phyloP scores from a whole-genome alignment of 1,140 invertebrate genomes.

The Drosophila arawakana region DNA sequence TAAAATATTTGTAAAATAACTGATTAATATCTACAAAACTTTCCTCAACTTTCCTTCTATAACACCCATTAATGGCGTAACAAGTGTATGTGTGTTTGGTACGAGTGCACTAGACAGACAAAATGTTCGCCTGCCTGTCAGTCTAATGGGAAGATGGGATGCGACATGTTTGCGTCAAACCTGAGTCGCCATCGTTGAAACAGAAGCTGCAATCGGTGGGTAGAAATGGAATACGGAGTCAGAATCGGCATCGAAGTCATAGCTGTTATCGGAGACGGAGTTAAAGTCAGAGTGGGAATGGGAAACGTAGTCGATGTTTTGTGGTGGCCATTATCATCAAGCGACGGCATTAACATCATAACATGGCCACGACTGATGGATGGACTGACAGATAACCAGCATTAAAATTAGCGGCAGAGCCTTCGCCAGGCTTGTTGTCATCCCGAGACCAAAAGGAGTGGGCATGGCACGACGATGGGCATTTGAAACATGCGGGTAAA shows the following conservation, averaged over 20 bases:
- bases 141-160: conserved; percentile 63
- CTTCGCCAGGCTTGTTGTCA: conserved; percentile 5
- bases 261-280: conserved; percentile 5
- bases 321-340: conserved; percentile 52
- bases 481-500: conserved; percentile 75
- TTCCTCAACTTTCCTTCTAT: not conserved
- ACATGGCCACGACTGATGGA: conserved; percentile 74
- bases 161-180: conserved; percentile 71
- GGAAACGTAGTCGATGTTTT: conserved; percentile 2
- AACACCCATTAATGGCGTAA: not conserved
- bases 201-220: conserved; percentile 6
- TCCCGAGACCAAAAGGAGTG: not conserved
- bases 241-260: not conserved
- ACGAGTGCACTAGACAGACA: conserved; percentile 28
- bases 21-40: no score
- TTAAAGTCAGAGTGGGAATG: not conserved
- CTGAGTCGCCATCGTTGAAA: conserved; percentile 23
- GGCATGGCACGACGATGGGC: conserved; percentile 41
- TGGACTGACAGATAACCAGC: conserved; percentile 79
- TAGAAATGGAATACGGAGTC: not conserved
- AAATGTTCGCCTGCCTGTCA: conserved; percentile 58
- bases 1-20: no score
- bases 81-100: conserved; percentile 3
- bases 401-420: conserved; percentile 70
- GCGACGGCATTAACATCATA: conserved; percentile 72